Evolutionary conservation across 2,888 invertebrate species (phyloP), one percentile per base, ranked within the genome.

Genomic region (Lasioglossum villosulum): DNA sequence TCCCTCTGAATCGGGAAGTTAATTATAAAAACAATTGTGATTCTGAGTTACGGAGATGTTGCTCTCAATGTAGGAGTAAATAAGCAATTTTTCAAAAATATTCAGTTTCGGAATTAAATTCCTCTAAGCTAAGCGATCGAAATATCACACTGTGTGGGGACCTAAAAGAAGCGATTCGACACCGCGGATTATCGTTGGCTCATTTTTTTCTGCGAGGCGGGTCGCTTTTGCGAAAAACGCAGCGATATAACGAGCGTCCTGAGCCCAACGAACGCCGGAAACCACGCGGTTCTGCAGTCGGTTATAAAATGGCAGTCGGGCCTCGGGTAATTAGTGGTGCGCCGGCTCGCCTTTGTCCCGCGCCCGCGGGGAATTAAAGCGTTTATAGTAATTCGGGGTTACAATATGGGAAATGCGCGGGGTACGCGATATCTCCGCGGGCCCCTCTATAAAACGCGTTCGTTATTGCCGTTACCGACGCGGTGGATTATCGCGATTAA

Each of bases 341-440:
- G 27, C 45, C 83, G 66, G 72, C 83, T 63, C 76, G 82, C 75
- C 85, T 85, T 75, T 82, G 86, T 59, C 80, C 72, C 30, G 56
- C 45, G 71, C 3, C 34, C 34, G 45, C 23, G 34, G 37, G 37
- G 83, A 89, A 90, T 90, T 83, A 87, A 90, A 86, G 81, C 80
- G 83, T 90, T 91, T 88, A 83, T 84, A 86, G 84, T 91, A 90
- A 90, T 90, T 90, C 88, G 88, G 80, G 75, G 87, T 83, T 90
- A 90, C 90, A 88, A 89, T 90, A 90, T 88, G 83, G 86, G 74
- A 82, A 83, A 73, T 66, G 80, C 71, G 66, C 34, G 70, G 72
- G 70, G 68, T 80, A 78, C 75, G 56, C 59, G 56, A 63, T 30
- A 63, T 66, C 34, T 37, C 66, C 34, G 19, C 19, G 34, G 34